Evolutionary conservation across 1,140 invertebrate species (phyloP), one percentile per base, ranked within the genome.

Genomic region (Druon quercuslanigerum): DNA sequence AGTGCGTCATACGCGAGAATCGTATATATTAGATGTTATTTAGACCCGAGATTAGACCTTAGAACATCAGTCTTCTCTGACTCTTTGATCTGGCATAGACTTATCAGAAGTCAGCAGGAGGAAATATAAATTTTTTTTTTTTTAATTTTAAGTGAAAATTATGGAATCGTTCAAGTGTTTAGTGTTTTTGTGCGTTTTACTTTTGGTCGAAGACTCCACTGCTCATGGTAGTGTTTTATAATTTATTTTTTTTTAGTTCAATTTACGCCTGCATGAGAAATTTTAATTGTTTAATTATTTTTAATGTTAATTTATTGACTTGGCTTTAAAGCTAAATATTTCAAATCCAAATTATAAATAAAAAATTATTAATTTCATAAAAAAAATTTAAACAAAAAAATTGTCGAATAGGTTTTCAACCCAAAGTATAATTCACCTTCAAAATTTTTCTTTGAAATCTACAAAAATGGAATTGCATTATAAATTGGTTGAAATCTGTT

Each of bases 1-100:
- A 46, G n/a, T 66, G 9, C 60, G 60, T 66, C 60, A 66, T 66
- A 40, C 33, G 46, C 33, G 60, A 46, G 40, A 46, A 66, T 16
- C 60, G 60, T 66, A n/a, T 66, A n/a, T 66, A 46, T 66, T 17
- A 66, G 33, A 66, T 60, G 11, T 40, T 66, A 13, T 46, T 16
- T 66, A 33, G 4, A 33, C 2, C 3, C 25, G 25, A 33, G 25
- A 33, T 33, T 33, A 33, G 33, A 33, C 14, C 14, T 66, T 5
- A 9, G 25, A 66, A 20, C 60, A 40, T 66, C 60, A 66, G 60
- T 66, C 60, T 66, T 4, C 33, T 66, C 40, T 46, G 33, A 40
- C 33, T 66, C 60, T 66, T 40, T 20, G 60, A 46, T 66, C 33
- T 40, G n/a, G n/a, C 60, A 66, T 40, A 66, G 33, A 40, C 60